Evolutionary conservation across 2,797 vertebrate species (phyloP).

Genomic region (Peromyscus eremicus): DNA sequence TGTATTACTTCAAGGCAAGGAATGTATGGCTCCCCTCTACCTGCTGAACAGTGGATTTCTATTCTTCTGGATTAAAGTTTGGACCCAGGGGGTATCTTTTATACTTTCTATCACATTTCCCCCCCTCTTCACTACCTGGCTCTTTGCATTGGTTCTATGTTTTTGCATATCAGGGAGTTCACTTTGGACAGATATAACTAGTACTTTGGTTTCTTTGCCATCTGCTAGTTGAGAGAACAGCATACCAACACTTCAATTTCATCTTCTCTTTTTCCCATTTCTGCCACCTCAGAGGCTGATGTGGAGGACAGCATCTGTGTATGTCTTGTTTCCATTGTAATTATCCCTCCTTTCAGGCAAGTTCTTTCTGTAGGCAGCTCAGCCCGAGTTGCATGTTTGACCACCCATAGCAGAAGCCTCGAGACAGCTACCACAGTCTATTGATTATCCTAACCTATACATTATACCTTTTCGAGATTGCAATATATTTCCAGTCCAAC

Average conservation of each 20-base stretch:
- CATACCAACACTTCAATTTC: background rate
- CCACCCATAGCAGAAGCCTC: background rate
- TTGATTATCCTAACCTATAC: background rate
- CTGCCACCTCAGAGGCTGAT: background rate
- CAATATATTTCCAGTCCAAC: background rate
- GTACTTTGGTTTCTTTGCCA: background rate
- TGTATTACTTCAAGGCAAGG: background rate
- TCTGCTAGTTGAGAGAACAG: background rate
- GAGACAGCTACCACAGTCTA: background rate
- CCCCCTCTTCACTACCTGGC: background rate
- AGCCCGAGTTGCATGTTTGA: background rate
- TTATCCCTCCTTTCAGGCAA: background rate
- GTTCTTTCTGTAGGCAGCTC: background rate
- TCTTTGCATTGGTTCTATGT: background rate
- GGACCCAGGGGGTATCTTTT: background rate
- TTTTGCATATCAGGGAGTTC: background rate
- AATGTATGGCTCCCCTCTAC: too few species aligned
- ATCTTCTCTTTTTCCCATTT: background rate
- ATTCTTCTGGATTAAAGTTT: background rate
- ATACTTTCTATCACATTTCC: background rate
- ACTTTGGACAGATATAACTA: background rate
- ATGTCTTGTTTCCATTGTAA: background rate
- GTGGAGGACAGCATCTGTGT: background rate
- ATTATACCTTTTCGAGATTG: background rate
- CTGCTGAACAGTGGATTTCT: background rate